These are phyloP conservation scores for Odontothrips loti DNA, from an alignment of 2,888 invertebrate species.

Conservation along the genomic window DNA sequence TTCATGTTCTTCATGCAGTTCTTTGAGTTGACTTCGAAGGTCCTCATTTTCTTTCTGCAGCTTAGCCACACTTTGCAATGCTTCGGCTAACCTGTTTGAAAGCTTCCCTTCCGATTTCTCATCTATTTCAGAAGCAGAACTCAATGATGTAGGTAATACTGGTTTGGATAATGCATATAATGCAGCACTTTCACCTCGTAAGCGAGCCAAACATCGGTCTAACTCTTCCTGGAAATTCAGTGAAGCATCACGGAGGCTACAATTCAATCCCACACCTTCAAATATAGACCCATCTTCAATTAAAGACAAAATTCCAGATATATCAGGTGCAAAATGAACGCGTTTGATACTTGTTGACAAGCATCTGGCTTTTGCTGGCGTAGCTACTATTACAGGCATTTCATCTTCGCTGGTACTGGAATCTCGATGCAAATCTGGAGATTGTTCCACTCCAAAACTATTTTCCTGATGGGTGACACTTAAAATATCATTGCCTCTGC, in stretches of 20 bases:
- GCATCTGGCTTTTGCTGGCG: not conserved
- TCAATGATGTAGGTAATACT: not conserved
- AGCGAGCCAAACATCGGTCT: conserved; percentile 60
- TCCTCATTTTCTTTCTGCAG: conserved; percentile 13
- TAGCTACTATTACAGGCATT: not conserved
- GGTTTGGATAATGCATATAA: conserved; percentile 1
- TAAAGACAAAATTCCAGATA: conserved; percentile 55
- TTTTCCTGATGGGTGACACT: not conserved
- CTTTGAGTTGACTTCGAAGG: not conserved
- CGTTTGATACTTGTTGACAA: conserved; percentile 45
- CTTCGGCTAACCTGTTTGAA: conserved; percentile 48
- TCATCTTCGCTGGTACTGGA: conserved; percentile 26
- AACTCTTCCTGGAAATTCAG: conserved; percentile 52
- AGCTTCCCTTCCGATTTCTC: not conserved
- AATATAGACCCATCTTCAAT: conserved; percentile 59
- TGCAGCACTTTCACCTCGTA: conserved; percentile 58
- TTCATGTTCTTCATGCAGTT: not conserved
- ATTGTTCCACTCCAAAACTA: not conserved
- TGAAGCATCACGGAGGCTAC: conserved; percentile 29
- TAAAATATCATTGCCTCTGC: conserved; percentile 21
- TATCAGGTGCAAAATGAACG: conserved; percentile 69
- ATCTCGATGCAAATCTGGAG: not conserved
- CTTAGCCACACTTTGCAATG: conserved; percentile 50
- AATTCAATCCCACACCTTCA: conserved; percentile 40
- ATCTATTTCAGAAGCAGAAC: not conserved